phyloP scores from a whole-genome alignment of 2,888 invertebrate genomes.

The Balanococcus diminutus region DNA sequence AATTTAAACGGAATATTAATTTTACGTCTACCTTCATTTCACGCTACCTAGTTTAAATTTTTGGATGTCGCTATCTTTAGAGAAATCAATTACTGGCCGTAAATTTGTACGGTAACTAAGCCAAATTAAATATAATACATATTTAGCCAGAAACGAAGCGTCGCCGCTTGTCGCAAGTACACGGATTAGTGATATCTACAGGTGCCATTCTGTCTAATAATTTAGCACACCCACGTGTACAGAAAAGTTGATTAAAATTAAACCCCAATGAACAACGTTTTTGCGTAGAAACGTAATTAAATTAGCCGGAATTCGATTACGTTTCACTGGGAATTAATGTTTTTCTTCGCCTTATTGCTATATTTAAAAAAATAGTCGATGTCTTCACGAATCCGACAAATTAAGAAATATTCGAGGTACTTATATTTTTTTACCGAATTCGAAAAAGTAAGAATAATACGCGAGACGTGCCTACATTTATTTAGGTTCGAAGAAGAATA shows the following conservation, averaged over 20 bases:
- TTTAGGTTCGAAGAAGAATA: background rate
- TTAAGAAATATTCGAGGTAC: background rate
- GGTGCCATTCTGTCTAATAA: background rate
- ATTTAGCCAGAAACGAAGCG: background rate
- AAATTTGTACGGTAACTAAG: background rate
- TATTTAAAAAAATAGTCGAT: background rate
- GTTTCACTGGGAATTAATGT: background rate
- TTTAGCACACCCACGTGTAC: slow-evolving; percentile 14
- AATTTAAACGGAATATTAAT: background rate
- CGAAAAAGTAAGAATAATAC: background rate
- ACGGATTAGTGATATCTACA: slow-evolving; percentile 19
- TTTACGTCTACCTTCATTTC: background rate
- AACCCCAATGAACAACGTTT: background rate
- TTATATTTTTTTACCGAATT: background rate
- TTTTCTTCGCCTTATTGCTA: background rate
- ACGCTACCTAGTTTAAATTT: background rate
- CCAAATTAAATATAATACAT: slow-evolving; percentile 30
- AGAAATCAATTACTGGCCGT: background rate
- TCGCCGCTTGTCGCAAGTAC: background rate
- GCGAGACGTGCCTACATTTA: background rate
- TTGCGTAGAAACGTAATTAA: background rate
- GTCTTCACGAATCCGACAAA: background rate
- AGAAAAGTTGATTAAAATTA: slow-evolving; percentile 12
- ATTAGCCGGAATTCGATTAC: slow-evolving; percentile 23
- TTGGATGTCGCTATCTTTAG: background rate